Conservation (phyloP, 2,888 invertebrate species). For the Podabrus alpinus region DNA sequence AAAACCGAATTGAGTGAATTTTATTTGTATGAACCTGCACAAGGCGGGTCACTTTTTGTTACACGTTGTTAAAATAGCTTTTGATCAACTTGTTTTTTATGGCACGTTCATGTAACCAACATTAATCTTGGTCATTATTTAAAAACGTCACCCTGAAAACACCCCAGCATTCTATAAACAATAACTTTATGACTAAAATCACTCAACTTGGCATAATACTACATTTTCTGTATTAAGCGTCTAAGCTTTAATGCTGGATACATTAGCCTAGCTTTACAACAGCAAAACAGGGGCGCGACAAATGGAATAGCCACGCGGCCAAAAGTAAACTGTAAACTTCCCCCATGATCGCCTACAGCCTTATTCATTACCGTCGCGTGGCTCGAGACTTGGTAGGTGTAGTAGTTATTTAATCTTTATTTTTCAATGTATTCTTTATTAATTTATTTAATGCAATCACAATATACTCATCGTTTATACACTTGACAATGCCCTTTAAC, state of each 20-base stretch:
- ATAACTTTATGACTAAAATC: constrained; percentile 35
- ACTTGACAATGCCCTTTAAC: not conserved
- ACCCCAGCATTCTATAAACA: constrained; percentile 33
- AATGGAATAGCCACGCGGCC: constrained; percentile 50
- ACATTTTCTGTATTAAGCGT: constrained; percentile 26
- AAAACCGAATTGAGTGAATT: not conserved
- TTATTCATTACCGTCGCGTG: constrained; percentile 57
- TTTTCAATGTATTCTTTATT: constrained; percentile 38
- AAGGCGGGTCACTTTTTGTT: constrained; percentile 6
- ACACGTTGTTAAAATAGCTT: constrained; percentile 14
- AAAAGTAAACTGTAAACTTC: constrained; percentile 48
- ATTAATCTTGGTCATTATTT: constrained; percentile 26
- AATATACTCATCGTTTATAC: not conserved
- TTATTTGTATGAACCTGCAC: not conserved
- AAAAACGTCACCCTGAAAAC: constrained; percentile 13
- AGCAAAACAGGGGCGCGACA: constrained; percentile 44
- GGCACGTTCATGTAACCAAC: constrained; percentile 17
- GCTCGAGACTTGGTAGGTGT: constrained; percentile 44
- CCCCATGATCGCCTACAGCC: constrained; percentile 41
- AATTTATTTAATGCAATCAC: constrained; percentile 10
- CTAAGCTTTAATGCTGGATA: constrained; percentile 35
- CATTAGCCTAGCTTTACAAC: constrained; percentile 37
- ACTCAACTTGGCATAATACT: constrained; percentile 27
- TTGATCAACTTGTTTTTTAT: constrained; percentile 15
- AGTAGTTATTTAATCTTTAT: constrained; percentile 13